Evolutionary conservation across 2,797 vertebrate species (phyloP).

Genomic region (Lagorchestes hirsutus): DNA sequence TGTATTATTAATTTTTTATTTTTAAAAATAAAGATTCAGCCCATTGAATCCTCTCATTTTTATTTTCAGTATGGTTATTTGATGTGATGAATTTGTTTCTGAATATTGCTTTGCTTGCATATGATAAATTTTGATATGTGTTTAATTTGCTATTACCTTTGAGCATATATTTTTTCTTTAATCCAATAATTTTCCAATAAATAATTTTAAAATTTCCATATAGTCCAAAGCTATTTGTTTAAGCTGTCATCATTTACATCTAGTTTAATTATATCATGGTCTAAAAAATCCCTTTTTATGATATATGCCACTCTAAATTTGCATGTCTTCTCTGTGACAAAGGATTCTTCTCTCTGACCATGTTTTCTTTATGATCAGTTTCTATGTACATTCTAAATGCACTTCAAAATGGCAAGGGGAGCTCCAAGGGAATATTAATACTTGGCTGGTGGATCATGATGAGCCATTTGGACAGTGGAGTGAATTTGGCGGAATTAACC

Average conservation of each 20-base stretch:
- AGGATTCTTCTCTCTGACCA: neutral
- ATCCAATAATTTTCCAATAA: neutral
- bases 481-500: neutral
- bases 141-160: neutral
- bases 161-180: neutral
- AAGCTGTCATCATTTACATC: neutral
- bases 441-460: neutral
- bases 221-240: neutral
- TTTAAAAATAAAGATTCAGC: neutral
- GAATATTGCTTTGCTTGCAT: neutral
- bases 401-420: neutral
- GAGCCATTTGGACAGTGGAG: neutral
- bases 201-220: neutral
- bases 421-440: neutral
- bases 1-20: neutral
- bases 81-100: neutral
- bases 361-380: neutral
- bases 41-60: neutral
- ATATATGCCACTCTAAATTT: neutral
- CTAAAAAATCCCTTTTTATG: neutral
- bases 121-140: neutral
- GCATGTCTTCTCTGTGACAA: neutral
- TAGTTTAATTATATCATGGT: neutral
- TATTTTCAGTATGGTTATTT: neutral
- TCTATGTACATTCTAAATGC: neutral